Evolutionary conservation across 2,888 invertebrate genomes (phyloP), one percentile per base, ranked within the genome.

Genomic region (Pseudococcus jackbeardsleyi): DNA sequence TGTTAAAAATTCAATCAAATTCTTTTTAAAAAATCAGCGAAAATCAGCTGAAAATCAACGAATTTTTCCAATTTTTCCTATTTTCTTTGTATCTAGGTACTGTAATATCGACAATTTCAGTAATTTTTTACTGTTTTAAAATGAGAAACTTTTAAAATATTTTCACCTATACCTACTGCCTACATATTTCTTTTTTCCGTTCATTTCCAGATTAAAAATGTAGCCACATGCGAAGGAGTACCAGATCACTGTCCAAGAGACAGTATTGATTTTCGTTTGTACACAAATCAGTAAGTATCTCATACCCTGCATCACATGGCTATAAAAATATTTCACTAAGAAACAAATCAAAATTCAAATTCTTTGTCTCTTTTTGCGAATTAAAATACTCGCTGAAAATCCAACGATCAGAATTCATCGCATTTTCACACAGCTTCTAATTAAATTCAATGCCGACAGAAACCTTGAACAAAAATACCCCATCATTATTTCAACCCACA

Each of bases 261-360:
- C n/a, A 42, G 46, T 46, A 46, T 82, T 46, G 17, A 82, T 82
- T 82, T 82, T 82, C 79, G 79, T 46, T 82, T 82, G 17, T 82
- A 82, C 26, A 82, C 19, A 0, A 82, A 33, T 46, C 26, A 82
- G 46, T 19, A 9, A 82, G 72, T 33, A 15, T 19, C 11, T 64
- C 1, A 64, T 19, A 42, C 9, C 6, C 42, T 8, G 5, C 7
- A 42, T 42, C 42, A 6, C 3, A 42, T 42, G 7, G 5, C 0
- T 42, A 42, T 42, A 6, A 42, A 6, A 42, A 42, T 8, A 42
- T 42, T 42, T 42, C 9, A 42, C 42, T 42, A 0, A 6, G 9
- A 42, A 42, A 42, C 6, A 42, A 42, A 8, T 42, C 42, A 42
- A 42, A 42, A 64, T 0, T 19, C 6, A 64, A 50, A 50, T 50